These are phyloP conservation scores for Trachymyrmex cornetzi DNA, from an alignment of 1,140 invertebrate genomes.

Conservation along the genomic window DNA sequence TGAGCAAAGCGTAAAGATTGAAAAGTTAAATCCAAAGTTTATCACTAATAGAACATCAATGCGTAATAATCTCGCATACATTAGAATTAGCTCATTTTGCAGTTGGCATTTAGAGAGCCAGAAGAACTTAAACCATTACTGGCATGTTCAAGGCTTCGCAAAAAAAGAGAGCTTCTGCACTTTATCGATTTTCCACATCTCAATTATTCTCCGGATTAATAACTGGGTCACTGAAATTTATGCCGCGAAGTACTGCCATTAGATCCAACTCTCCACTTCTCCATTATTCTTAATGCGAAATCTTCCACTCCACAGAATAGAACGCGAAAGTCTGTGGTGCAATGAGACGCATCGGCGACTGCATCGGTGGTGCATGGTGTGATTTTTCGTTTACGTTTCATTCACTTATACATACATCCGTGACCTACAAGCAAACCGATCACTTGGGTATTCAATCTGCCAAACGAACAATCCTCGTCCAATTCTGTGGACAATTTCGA, in stretches of 20 bases:
- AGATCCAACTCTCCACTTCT: conserved; percentile 52
- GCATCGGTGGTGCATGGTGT: conserved; percentile 22
- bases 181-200: conserved; percentile 62
- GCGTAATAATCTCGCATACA: not conserved
- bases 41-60: not conserved
- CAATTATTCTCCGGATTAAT: conserved; percentile 57
- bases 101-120: not conserved
- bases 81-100: conserved; percentile 10
- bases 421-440: conserved; percentile 56
- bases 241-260: conserved; percentile 39
- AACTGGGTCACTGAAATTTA: conserved; percentile 66
- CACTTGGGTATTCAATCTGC: conserved; percentile 53
- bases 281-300: conserved; percentile 61
- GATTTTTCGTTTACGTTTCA: conserved; percentile 37
- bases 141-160: not conserved
- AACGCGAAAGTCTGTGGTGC: conserved; percentile 1
- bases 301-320: conserved; percentile 28
- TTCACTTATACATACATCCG: not conserved
- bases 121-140: conserved; percentile 49
- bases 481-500: conserved; percentile 55
- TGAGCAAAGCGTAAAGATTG: not conserved
- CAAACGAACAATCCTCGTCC: conserved; percentile 43
- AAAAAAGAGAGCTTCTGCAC: not conserved
- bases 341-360: conserved; percentile 26
- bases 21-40: not conserved